Base-by-base conservation (phyloP, 1,140 invertebrate species). In the Zaprionus kolodkinae region DNA sequence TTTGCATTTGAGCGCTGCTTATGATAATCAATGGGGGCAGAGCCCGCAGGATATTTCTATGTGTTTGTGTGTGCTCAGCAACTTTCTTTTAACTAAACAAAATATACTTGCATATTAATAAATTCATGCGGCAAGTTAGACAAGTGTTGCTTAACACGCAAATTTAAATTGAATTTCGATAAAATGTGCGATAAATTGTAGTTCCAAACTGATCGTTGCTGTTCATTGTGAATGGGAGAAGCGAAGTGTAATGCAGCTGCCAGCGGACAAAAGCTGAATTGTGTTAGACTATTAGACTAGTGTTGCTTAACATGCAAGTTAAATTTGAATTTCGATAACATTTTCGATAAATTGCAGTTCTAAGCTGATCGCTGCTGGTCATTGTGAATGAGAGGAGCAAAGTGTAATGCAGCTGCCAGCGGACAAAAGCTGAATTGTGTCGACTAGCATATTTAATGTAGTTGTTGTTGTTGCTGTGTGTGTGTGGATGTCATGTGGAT, bases 1-100 rank as follows among this genome's bases (percentile, higher is more conserved):
- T 76, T 65, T 61, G 48, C 61, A 65, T 72, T 72, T 71, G 45
- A 75, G 43, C 67, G 59, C 25, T 71, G 43, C 59, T 70, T 70
- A 70, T 75, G 59, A 71, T 59, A 74, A 59, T 74, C 59, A 69
- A 63, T 71, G 72, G 35, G 35, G 50, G 52, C 59, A 33, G 27
- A 35, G 50, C 50, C 66, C 66, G 55, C 55, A 68, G 56, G 15
- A 52, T 35, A 21, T 12, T 12, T 50, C 11, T 40, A n/a, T 5
- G 38, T 40, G 38, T 40, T 1, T 13, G 38, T 40, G 38, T 50
- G 45, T 48, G 45, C 11, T 9, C 27, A 17, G 11, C 25, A 15
- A 38, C 25, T 12, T 52, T 5, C 27, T 5, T 30, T 30, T 30
- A 30, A 1, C 6, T 30, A 2, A 30, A 30, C 1, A 30, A 30